Evolutionary conservation across 1,140 invertebrate genomes (phyloP), one percentile per base, ranked within the genome.

Genomic region (Euwallacea fornicatus): DNA sequence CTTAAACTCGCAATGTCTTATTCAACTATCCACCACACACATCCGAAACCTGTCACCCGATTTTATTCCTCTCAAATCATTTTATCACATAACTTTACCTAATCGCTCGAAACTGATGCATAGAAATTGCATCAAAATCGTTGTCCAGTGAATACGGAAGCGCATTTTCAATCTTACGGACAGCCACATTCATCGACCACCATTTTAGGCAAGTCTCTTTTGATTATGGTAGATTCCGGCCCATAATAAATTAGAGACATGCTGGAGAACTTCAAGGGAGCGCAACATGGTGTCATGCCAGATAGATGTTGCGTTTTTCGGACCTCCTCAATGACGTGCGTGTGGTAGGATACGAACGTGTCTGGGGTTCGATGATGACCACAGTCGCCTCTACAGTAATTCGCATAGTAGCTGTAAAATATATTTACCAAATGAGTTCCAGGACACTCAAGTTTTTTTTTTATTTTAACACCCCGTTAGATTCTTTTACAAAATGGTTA

Each of bases 141-240:
- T 33, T 33, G 21, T 33, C 21, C 21, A 33, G 21, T 33, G 21
- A 33, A 33, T 33, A 33, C 21, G 21, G 21, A 33, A 33, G 21
- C 21, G 21, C 21, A 33, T 33, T 33, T 33, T 33, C 21, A 33
- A 33, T 33, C 21, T 33, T 33, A 96, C 66, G 93, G 92, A 84
- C 96, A 98, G 64, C 95, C 95, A 83, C 96, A 98, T 84, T 97
- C 93, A 82, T 97, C 94, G 42, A 97, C 94, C 71, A 96, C 92
- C 95, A 98, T 98, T 86, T 96, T 95, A 73, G 95, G 95, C 78
- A 98, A 84, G 83, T 97, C 93, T 75, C 93, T 87, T 82, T 96
- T 96, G 80, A 97, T 94, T 79, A 97, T 94, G 82, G 94, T 95
- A 69, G 89, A 88, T 82, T 94, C 90, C 58, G 91, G 90, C 72